A percentile compares a stretch with the other conserved stretches of the same genome.
These are phyloP conservation scores for Ictalurus furcatus DNA, from an alignment of 2,113 vertebrate genomes.

Conservation along the genomic window DNA sequence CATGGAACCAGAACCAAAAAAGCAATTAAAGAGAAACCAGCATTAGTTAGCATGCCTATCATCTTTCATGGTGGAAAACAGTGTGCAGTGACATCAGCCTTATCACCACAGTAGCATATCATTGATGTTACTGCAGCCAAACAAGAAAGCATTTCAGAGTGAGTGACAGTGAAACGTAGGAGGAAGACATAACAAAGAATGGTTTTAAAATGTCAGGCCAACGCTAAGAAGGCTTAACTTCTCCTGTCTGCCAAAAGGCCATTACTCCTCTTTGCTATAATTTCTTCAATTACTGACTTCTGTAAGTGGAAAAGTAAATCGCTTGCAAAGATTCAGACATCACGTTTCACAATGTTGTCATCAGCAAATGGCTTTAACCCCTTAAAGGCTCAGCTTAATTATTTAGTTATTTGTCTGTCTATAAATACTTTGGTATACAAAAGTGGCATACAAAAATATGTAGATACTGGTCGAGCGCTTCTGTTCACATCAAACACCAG, in stretches of 20 bases:
- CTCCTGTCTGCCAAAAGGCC: slow-evolving; percentile 43
- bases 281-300: slow-evolving; percentile 23
- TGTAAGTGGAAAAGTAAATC: slow-evolving; percentile 51
- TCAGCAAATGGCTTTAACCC: slow-evolving; percentile 36
- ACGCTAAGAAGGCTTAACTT: slow-evolving; percentile 30
- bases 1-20: slow-evolving; percentile 15
- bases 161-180: slow-evolving; percentile 37
- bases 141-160: neutral
- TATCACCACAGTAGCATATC: slow-evolving; percentile 47
- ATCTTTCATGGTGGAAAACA: neutral
- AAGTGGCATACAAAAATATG: neutral
- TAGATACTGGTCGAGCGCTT: neutral
- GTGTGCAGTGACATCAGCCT: slow-evolving; percentile 23
- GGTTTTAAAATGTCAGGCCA: slow-evolving; percentile 46
- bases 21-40: neutral
- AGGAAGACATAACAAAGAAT: slow-evolving; percentile 45
- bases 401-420: neutral
- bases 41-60: neutral
- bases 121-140: slow-evolving; percentile 2
- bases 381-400: neutral
- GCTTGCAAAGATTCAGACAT: slow-evolving; percentile 46
- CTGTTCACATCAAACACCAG: neutral
- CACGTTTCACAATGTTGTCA: slow-evolving; percentile 43
- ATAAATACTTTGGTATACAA: too few relatives aligned
- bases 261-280: slow-evolving; percentile 4